A percentile compares a stretch with the other conserved stretches of the same genome.
These are phyloP conservation scores for Callimorpha dominula DNA, from an alignment of 2,888 invertebrate species.

Conservation along the genomic window DNA sequence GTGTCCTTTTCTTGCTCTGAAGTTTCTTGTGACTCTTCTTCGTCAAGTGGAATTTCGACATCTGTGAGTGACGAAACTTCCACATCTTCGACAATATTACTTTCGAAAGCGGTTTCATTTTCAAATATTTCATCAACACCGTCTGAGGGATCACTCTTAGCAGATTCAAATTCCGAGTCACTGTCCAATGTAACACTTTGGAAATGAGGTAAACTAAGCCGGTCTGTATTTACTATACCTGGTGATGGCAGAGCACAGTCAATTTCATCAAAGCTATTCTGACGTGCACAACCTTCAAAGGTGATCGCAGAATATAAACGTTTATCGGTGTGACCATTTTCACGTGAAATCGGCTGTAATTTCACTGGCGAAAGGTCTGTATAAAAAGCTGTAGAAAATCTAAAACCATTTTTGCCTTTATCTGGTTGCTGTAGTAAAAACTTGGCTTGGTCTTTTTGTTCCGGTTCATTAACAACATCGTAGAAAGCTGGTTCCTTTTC, in stretches of 20 bases:
- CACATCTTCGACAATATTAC: conserved; percentile 61
- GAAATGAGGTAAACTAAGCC: conserved; percentile 59
- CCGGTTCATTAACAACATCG: conserved; percentile 81
- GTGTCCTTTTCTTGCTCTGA: conserved; percentile 42
- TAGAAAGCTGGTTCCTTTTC: conserved; percentile 86
- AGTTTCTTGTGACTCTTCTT: conserved; percentile 54
- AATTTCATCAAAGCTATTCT: conserved; percentile 77
- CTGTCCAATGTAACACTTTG: conserved; percentile 69
- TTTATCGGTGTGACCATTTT: conserved; percentile 79
- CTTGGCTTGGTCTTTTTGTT: conserved; percentile 72
- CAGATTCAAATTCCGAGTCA: conserved; percentile 83
- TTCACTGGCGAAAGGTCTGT: conserved; percentile 78
- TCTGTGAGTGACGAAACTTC: conserved; percentile 73
- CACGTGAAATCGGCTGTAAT: conserved; percentile 75
- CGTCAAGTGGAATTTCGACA: conserved; percentile 65
- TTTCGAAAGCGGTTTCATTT: conserved; percentile 60
- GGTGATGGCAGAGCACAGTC: conserved; percentile 64
- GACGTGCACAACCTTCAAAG: conserved; percentile 81
- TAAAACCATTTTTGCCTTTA: conserved; percentile 82
- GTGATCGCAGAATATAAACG: conserved; percentile 80
- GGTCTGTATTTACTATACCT: conserved; percentile 54
- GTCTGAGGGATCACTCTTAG: conserved; percentile 81
- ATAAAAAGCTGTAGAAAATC: conserved; percentile 76
- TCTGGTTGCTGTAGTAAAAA: conserved; percentile 79
- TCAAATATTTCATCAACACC: conserved; percentile 61